Percentiles rank a stretch among this genome's conserved stretches.
phyloP scores from a whole-genome alignment of 2,113 vertebrate genomes.

The Hylia prasina region DNA sequence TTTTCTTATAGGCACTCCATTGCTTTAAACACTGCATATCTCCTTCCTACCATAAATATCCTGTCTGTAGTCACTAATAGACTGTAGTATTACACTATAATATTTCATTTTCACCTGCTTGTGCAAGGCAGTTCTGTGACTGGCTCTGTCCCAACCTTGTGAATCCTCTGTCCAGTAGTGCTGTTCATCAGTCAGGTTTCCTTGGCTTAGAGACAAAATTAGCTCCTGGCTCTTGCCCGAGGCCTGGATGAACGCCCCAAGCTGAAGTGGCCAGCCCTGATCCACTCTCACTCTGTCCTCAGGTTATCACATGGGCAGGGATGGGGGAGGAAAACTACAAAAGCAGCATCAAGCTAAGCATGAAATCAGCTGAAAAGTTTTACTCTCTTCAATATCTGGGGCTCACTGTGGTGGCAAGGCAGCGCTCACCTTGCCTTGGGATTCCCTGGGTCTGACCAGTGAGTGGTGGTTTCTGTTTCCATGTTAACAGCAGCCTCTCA shows the following conservation, averaged over 20 bases:
- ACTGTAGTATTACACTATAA: not conserved
- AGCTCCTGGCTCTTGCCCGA: not conserved
- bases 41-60: not conserved
- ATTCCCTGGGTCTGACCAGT: not conserved
- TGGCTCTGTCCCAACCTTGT: not conserved
- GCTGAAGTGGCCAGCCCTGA: not conserved
- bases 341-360: not conserved
- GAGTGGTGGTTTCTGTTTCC: accelerated
- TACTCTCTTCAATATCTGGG: not conserved
- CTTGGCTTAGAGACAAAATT: not conserved
- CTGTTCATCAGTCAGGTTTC: not conserved
- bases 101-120: not conserved
- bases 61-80: not conserved
- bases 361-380: not conserved
- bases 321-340: accelerated
- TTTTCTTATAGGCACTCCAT: not conserved
- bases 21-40: not conserved
- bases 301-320: not conserved
- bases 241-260: not conserved
- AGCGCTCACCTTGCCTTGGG: accelerated
- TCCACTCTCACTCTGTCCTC: not conserved
- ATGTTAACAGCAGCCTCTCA: not conserved
- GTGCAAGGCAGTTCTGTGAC: not conserved
- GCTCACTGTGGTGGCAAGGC: not conserved
- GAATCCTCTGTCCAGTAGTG: not conserved